Evolutionary conservation across 2,797 vertebrate genomes (phyloP).

Genomic region (Muraenolepis orangiensis): DNA sequence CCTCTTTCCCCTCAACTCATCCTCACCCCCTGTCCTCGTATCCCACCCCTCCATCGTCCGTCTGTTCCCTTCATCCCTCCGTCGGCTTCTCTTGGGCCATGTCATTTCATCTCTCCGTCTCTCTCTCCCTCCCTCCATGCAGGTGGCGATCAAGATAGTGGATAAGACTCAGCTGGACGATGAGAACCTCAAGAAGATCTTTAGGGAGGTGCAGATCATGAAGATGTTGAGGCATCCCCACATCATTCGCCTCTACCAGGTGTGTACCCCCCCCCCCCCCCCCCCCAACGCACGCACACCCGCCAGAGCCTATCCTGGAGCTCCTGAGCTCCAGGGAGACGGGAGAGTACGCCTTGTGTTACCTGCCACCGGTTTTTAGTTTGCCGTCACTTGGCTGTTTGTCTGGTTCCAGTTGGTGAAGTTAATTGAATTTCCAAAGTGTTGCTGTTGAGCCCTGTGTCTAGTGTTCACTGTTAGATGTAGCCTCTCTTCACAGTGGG

Average conservation of each 20-base stretch:
- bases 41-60: not conserved
- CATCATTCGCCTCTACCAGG: constrained; percentile 98
- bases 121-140: constrained; percentile 30
- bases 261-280: constrained; percentile 44
- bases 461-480: not conserved
- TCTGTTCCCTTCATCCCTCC: not conserved
- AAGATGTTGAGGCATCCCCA: constrained; percentile 98
- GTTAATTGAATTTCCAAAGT: not conserved
- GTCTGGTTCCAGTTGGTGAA: not conserved
- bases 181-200: constrained; percentile 99
- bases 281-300: constrained; percentile 16
- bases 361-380: not conserved
- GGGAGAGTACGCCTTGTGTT: not conserved
- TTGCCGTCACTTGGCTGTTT: not conserved
- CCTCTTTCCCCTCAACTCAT: not conserved
- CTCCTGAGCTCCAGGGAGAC: constrained; percentile 22
- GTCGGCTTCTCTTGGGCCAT: not conserved
- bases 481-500: not conserved
- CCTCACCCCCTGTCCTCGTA: not conserved
- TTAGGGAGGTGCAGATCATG: constrained; percentile 98
- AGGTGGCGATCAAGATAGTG: constrained; percentile 99
- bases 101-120: not conserved
- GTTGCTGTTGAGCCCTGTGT: not conserved
- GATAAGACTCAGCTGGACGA: constrained; percentile 98
- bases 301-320: constrained; percentile 11